These are phyloP conservation scores for Hippocampus zosterae DNA, from an alignment of 2,113 vertebrate genomes.

Conservation along the genomic window DNA sequence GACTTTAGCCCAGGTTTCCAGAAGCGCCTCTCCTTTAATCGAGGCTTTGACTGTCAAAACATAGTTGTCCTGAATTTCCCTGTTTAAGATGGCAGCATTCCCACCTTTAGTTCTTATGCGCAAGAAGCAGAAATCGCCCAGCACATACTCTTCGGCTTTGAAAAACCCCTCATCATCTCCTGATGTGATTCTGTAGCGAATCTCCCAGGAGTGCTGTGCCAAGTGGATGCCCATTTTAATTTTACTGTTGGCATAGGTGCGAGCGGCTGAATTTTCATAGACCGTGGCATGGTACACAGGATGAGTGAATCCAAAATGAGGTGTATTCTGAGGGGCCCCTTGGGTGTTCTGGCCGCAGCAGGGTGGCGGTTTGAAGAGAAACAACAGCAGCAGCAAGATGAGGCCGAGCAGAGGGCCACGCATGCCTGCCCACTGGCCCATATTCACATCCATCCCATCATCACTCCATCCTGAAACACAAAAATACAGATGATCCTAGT, in stretches of 20 bases:
- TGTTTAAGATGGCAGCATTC: slow-evolving; percentile 93
- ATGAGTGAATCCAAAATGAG: slow-evolving; percentile 85
- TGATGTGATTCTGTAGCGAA: slow-evolving; percentile 93
- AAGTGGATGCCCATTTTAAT: slow-evolving; percentile 89
- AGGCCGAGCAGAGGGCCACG: slow-evolving; percentile 72
- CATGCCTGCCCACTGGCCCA: slow-evolving; percentile 84
- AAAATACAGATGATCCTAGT: slow-evolving; percentile 38
- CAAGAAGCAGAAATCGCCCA: slow-evolving; percentile 96
- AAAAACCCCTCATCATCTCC: slow-evolving; percentile 97
- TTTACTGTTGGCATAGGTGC: slow-evolving; percentile 91
- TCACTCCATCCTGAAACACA: slow-evolving; percentile 78
- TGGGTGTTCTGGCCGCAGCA: slow-evolving; percentile 71
- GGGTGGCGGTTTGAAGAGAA: slow-evolving; percentile 74
- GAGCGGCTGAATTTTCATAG: slow-evolving; percentile 93
- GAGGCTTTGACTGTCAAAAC: slow-evolving; percentile 90
- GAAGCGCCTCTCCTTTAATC: slow-evolving; percentile 83
- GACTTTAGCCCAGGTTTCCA: slow-evolving; percentile 96
- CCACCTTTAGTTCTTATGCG: slow-evolving; percentile 97
- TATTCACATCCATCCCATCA: slow-evolving; percentile 89
- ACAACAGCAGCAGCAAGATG: slow-evolving; percentile 75
- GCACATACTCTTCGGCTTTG: slow-evolving; percentile 90
- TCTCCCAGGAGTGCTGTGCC: slow-evolving; percentile 86
- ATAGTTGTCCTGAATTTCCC: slow-evolving; percentile 96
- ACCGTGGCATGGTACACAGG: slow-evolving; percentile 87
- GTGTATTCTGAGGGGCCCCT: slow-evolving; percentile 46